A percentile compares a stretch with the other conserved stretches of the same genome.
These are phyloP conservation scores for Salvator merianae DNA, from an alignment of 2,113 vertebrate species.

Conservation along the genomic window DNA sequence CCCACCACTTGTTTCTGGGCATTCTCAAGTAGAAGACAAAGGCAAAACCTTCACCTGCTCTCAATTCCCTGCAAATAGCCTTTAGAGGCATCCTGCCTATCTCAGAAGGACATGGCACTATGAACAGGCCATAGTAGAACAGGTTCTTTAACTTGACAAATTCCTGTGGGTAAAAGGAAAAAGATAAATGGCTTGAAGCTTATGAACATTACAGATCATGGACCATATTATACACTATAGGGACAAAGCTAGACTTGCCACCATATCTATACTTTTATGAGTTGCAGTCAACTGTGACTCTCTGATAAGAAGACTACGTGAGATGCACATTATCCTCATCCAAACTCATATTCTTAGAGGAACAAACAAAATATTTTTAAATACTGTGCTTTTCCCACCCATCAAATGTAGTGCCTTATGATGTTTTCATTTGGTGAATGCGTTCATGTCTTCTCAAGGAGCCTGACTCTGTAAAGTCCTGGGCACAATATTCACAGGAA, in stretches of 20 bases:
- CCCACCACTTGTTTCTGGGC: no score
- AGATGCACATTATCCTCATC: not conserved
- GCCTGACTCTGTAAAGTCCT: not conserved
- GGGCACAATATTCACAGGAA: not conserved
- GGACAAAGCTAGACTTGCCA: not conserved
- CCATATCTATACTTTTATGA: not conserved
- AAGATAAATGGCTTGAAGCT: not conserved
- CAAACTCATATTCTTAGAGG: not conserved
- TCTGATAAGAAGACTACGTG: not conserved
- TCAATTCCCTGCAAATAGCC: no score
- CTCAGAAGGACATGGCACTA: no score
- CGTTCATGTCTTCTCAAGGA: conserved; percentile 1
- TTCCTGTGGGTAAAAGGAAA: not conserved
- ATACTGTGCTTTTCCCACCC: not conserved
- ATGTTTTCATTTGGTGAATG: conserved; percentile 1
- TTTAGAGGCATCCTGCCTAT: no score
- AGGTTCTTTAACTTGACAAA: not conserved
- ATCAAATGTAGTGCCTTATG: not conserved
- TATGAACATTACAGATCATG: not conserved
- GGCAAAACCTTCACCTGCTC: no score
- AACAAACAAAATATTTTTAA: not conserved
- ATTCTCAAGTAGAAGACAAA: no score
- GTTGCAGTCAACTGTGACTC: no score
- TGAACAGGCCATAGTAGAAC: not conserved
- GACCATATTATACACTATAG: no score